Evolutionary conservation across 2,888 invertebrate species (phyloP).

Genomic region (Meiosimyza platycephala): DNA sequence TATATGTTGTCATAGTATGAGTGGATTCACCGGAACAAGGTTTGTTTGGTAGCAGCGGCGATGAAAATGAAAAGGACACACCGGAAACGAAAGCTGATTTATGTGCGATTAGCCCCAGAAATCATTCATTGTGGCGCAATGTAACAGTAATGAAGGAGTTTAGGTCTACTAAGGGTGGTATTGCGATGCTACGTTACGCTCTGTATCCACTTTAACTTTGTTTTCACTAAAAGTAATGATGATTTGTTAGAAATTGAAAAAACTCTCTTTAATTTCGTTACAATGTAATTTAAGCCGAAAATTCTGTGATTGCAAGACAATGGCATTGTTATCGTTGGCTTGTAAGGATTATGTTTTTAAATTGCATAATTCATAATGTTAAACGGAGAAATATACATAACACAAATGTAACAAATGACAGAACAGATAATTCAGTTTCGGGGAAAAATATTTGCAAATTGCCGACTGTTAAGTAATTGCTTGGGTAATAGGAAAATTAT

Average conservation of each 20-base stretch:
- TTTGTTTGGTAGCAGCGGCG: background rate
- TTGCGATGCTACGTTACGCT: background rate
- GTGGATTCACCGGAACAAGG: background rate
- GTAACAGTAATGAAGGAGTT: background rate
- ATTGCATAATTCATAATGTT: too few species aligned
- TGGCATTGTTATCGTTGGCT: too few species aligned
- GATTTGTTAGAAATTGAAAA: background rate
- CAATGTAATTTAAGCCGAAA: too few species aligned
- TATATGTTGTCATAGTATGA: background rate
- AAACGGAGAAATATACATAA: too few species aligned
- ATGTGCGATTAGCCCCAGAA: slow-evolving; percentile 23
- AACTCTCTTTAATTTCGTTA: too few species aligned
- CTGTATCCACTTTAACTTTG: background rate
- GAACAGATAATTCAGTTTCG: too few species aligned
- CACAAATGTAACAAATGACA: too few species aligned
- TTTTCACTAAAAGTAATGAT: background rate
- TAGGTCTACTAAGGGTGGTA: background rate
- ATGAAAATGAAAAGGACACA: slow-evolving; percentile 5
- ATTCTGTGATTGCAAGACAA: too few species aligned
- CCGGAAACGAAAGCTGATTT: slow-evolving; percentile 25
- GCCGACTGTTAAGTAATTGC: too few species aligned
- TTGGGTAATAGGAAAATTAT: too few species aligned
- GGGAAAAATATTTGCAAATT: too few species aligned
- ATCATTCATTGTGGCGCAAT: slow-evolving; percentile 19
- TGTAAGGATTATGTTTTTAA: too few species aligned